These are phyloP conservation scores for Caenorhabditis wallacei DNA, from an alignment of 2,888 invertebrate species.

Conservation along the genomic window DNA sequence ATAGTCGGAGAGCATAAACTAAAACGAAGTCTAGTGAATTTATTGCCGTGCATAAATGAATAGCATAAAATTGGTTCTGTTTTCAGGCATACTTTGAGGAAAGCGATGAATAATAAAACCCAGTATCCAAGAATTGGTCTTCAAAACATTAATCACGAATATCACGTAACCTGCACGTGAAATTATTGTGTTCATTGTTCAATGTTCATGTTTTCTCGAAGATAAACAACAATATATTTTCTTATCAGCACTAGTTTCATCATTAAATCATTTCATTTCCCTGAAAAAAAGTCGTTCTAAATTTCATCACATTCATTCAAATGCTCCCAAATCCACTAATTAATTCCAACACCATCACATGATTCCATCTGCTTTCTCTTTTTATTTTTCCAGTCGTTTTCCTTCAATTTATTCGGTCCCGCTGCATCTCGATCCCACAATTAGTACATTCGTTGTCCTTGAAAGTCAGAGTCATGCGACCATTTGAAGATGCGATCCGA, in stretches of 20 bases:
- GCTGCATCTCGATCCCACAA: slow-evolving; percentile 29
- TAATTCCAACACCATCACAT: slow-evolving; percentile 24
- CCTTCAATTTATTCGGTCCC: slow-evolving; percentile 14
- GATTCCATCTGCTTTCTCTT: neutral
- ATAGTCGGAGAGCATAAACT: neutral
- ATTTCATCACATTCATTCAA: neutral
- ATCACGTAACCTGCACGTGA: neutral
- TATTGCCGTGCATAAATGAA: neutral
- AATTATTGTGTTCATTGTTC: neutral
- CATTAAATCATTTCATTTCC: neutral
- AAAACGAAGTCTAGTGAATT: slow-evolving; percentile 1
- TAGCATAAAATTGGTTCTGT: neutral
- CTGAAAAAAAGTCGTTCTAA: too few relatives aligned
- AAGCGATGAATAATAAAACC: neutral
- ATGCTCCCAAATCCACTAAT: slow-evolving; percentile 17
- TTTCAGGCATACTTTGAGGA: neutral
- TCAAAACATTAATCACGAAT: neutral
- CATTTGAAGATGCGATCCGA: slow-evolving; percentile 10
- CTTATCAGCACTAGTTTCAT: slow-evolving; percentile 11
- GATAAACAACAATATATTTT: neutral
- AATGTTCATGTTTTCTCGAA: neutral
- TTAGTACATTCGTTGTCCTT: slow-evolving; percentile 45
- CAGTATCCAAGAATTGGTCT: neutral
- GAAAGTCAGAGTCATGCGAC: slow-evolving; percentile 36
- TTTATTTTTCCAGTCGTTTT: neutral